Base-by-base conservation (phyloP, 2,113 vertebrate genomes). In the Chrysochloris asiatica region DNA sequence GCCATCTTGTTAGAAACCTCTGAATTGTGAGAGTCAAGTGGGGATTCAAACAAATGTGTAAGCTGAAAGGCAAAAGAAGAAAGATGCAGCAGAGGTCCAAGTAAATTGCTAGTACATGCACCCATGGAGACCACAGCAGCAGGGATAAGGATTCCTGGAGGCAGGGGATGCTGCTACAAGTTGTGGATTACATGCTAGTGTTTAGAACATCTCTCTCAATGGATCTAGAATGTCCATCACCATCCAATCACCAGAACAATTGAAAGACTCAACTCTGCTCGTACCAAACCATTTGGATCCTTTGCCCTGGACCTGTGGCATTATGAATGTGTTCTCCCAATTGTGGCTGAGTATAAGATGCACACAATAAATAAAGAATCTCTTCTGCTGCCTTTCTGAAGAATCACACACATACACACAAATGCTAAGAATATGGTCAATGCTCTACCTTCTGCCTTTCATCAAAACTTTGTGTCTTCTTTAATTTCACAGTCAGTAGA, bases 401-500 rank as follows among this genome's bases (percentile, higher is more conserved):
- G 14, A 69, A 69, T 38, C 1, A 38, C 7, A 67, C 5, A 61
- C 28, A 33, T 16, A 65, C 19, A 56, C 19, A 56, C 4, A 56
- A 63, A 71, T 88, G 54, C 50, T 33, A 2, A 93, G 67, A 21
- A 14, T 41, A 38, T 69, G 8, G 36, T 69, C 36, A 69, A 69
- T 38, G 21, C 67, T 36, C 38, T 69, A 98, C 98, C 98, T 97
- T 95, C 19, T 75, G 94, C 33, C 2, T 73, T 83, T 84, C 91
- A 77, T 88, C 81, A 89, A 0, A 85, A 83, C 61, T 50, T 56
- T 96, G 82, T 0, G 97, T 98, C 90, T 98, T 98, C 93, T 97
- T 98, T 79, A 99, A 95, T 93, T 98, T 98, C 17, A 99, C 98
- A n/a, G 97, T 97, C 72, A 98, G 97, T 61, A 99, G 97, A 89